Base-by-base conservation (phyloP, 2,888 invertebrate genomes). In the Mimachlamys varia region DNA sequence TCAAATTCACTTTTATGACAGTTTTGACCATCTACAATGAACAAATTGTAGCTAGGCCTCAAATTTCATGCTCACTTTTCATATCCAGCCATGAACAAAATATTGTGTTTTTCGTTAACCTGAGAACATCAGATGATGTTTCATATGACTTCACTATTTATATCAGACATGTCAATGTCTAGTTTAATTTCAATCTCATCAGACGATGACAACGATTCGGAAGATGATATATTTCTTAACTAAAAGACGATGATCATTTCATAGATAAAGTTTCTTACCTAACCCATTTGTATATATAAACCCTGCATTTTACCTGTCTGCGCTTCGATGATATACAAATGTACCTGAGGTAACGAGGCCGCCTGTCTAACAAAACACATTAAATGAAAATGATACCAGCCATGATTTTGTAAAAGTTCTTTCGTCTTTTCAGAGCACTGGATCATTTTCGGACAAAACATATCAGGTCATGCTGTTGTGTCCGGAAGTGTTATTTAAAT, bases 331-430 rank as follows among this genome's bases (percentile, higher is more conserved):
- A n/a, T 76, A 76, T 76, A n/a, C n/a, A n/a, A n/a, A n/a, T n/a
- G n/a, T n/a, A 76, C 76, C 76, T 76, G 27, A 15, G 22, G 0
- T 33, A 76, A 76, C 76, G 33, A 33, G 76, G 33, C 62, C 27
- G 76, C 33, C 2, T 33, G 76, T 76, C 76, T 33, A 76, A 27
- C 33, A 76, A 33, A 76, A 76, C 15, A 76, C 76, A 76, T 76
- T 33, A 76, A 76, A 27, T 76, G 76, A 76, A 76, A 76, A 76
- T 76, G 76, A 76, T 33, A 76, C 76, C 76, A 76, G 76, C 76
- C 44, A 76, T 27, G 76, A 33, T 62, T 62, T 17, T 22, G 22
- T 62, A 62, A 22, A 62, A 33, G 76, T 15, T 33, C 76, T 76
- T 76, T 76, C 76, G 33, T 76, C 33, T 76, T 58, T 76, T 33